Base-by-base conservation (phyloP, 2,888 invertebrate genomes). In the Sericinus montela region DNA sequence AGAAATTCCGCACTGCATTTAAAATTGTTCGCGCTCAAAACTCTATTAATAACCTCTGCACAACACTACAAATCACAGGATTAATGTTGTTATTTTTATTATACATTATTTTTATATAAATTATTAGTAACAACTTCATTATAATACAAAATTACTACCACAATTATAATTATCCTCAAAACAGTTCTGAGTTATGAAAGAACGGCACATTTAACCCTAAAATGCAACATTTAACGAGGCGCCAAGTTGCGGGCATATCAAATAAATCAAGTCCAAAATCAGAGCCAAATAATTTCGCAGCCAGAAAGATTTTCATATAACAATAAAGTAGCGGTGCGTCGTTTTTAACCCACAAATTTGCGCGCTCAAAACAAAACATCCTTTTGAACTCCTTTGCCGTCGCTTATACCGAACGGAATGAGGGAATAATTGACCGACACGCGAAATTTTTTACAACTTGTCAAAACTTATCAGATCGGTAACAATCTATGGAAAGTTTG, bases 311-410 rank as follows among this genome's bases (percentile, higher is more conserved):
- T 80, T 82, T 82, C 80, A 78, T 69, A 72, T 69, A 74, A 80
- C 75, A 77, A 80, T 82, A 81, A 81, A 80, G 59, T 65, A 64
- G 57, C 51, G 55, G 51, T 56, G 51, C 54, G 74, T 74, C 71
- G 60, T 75, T 76, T 74, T 73, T 65, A 69, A 69, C 53, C 65
- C 75, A 67, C 73, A 74, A 75, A 75, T 79, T 74, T 65, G 62
- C 64, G 59, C 47, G 63, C 56, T 60, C 65, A 60, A 71, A 76
- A 74, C 75, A 74, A 72, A 68, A 68, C 65, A 63, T 70, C 61
- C 69, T 65, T 75, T 72, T 74, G 73, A 72, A 73, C 67, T 72
- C 60, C 56, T 54, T 53, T 51, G 43, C 46, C 52, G 42, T 56
- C 55, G 59, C 62, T 57, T 66, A 62, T 62, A 57, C 61, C 58